phyloP scores from a whole-genome alignment of 2,797 vertebrate genomes.

The Dermochelys coriacea region DNA sequence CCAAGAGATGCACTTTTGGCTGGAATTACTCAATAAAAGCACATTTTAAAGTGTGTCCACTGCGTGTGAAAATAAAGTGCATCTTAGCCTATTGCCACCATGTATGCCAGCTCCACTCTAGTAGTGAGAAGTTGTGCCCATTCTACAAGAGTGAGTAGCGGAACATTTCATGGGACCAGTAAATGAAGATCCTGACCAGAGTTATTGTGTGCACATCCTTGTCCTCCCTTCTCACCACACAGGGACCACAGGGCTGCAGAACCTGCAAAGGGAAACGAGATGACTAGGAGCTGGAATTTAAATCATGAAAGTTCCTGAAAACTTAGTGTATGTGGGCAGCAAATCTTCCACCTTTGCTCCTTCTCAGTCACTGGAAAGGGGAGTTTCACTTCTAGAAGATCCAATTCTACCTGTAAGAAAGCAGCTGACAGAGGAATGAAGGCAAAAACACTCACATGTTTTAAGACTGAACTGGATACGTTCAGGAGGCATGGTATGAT shows the following conservation, averaged over 20 bases:
- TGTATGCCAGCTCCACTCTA: not conserved
- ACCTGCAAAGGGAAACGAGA: not conserved
- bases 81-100: not conserved
- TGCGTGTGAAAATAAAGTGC: not conserved
- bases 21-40: not conserved
- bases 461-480: not conserved
- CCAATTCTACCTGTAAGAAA: not conserved
- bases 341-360: too few relatives aligned
- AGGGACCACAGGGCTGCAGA: not conserved
- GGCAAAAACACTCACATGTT: not conserved
- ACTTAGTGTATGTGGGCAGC: too few relatives aligned
- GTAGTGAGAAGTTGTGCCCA: not conserved
- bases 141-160: not conserved
- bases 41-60: not conserved
- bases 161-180: not conserved
- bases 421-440: not conserved
- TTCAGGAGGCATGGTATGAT: not conserved
- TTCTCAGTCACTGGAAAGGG: too few relatives aligned
- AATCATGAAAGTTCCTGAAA: too few relatives aligned
- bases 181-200: not conserved
- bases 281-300: too few relatives aligned
- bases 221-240: not conserved
- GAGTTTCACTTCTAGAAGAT: not conserved
- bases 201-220: not conserved
- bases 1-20: not conserved